Base-by-base conservation (phyloP, 2,888 invertebrate species). In the Didymodactylos carnosus region DNA sequence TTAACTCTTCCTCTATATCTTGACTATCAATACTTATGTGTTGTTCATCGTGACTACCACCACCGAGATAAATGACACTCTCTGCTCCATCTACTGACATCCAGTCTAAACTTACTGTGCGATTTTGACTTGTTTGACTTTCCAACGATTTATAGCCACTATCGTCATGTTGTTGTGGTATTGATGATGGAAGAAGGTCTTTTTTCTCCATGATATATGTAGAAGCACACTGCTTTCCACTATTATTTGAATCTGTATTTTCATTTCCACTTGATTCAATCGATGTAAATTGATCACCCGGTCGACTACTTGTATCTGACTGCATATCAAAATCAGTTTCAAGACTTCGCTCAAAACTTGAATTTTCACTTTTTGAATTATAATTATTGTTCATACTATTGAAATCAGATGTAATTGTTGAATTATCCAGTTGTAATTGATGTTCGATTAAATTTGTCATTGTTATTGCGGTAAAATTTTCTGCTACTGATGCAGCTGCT, bases 61-160 rank as follows among this genome's bases (percentile, higher is more conserved):
- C 76, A 25, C 77, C 78, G 69, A 76, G 76, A 41, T 79, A n/a
- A 53, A 40, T 40, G 51, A 49, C 39, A 72, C 51, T n/a, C 76
- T 75, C 46, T 76, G 75, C 72, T 79, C 80, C 2, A 80, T 62
- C 62, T 4, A 10, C 3, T 62, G 62, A 62, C 62, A 62, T 62
- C 62, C 62, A 62, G n/a, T 19, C 62, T 35, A 62, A 35, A 62
- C 62, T 62, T 10, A 62, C 7, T 19, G 62, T 62, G 19, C 29
- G 62, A 62, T 62, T 62, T 62, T 62, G 49, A 49, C 49, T 49
- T 13, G 23, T 49, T 49, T 49, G 62, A 62, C 62, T 83, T 78
- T 85, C 85, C 76, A 86, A 77, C 11, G 85, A 85, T 77, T 84
- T 84, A 78, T 86, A 85, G 5, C 85, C 85, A 77, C 84, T 84